Evolutionary conservation across 2,888 invertebrate species (phyloP).

Genomic region (Lochmaea capreae): DNA sequence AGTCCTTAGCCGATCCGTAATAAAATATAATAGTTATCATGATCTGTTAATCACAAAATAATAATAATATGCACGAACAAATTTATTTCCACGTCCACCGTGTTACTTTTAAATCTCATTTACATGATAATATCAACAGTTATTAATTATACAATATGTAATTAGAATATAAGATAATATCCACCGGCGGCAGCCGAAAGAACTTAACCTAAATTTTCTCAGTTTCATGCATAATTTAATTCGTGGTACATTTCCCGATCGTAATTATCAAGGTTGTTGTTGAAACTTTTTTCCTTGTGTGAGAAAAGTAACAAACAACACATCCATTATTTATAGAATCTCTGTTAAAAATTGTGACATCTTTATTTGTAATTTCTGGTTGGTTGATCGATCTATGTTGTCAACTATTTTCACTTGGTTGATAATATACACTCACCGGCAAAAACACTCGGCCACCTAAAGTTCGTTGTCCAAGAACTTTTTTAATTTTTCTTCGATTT

Average conservation of each 20-base stretch:
- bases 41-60: conserved; percentile 16
- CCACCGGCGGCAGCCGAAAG: conserved; percentile 25
- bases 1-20: too few species aligned
- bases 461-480: too few species aligned
- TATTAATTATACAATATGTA: conserved; percentile 46
- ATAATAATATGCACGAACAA: conserved; percentile 32
- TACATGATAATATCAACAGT: conserved; percentile 47
- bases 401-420: too few species aligned
- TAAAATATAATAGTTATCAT: conserved; percentile 8
- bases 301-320: background rate
- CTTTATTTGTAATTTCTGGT: too few species aligned
- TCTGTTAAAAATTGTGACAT: background rate
- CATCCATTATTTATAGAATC: background rate
- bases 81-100: conserved; percentile 36
- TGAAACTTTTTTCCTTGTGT: background rate
- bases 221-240: conserved; percentile 41
- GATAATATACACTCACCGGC: too few species aligned
- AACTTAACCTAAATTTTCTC: conserved; percentile 39
- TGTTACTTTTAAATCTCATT: conserved; percentile 39
- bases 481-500: too few species aligned
- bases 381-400: too few species aligned
- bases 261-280: conserved; percentile 19
- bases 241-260: conserved; percentile 26
- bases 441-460: too few species aligned
- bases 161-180: conserved; percentile 38